phyloP scores from a whole-genome alignment of 2,888 invertebrate genomes.

The Monoplex corrugatus region DNA sequence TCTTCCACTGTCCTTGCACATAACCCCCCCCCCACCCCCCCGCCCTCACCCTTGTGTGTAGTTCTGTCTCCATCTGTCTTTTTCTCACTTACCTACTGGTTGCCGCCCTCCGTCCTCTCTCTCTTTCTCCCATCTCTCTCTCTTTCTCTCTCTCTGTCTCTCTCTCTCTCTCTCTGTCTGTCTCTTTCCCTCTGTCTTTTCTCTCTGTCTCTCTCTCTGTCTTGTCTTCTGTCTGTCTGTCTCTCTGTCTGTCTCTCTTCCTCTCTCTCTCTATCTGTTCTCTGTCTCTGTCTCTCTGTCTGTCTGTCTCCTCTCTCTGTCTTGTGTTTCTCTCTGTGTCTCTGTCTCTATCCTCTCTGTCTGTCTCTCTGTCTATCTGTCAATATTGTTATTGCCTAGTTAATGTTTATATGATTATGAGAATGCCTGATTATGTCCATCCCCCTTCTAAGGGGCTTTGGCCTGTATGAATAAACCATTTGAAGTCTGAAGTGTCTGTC shows the following conservation, averaged over 20 bases:
- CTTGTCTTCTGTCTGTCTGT: not conserved
- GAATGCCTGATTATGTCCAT: no score
- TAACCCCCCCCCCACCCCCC: constrained; percentile 17
- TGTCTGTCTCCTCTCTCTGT: not conserved
- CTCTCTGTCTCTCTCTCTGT: not conserved
- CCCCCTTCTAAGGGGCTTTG: no score
- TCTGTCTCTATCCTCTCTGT: not conserved
- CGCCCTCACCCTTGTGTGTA: not conserved
- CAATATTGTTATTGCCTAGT: no score
- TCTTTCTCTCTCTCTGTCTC: not conserved
- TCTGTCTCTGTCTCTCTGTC: not conserved
- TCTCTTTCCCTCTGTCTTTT: not conserved
- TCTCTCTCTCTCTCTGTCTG: not conserved
- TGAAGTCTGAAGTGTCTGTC: no score
- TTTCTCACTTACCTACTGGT: not conserved
- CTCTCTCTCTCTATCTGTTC: no score
- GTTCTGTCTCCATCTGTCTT: not conserved
- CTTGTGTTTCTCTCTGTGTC: not conserved
- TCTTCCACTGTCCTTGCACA: not conserved
- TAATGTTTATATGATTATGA: no score
- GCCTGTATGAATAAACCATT: no score
- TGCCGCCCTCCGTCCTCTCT: not conserved
- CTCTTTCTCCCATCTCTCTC: not conserved
- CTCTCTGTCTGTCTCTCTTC: no score
- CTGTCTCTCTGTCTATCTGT: no score